Percentiles rank a stretch among this genome's conserved stretches.
phyloP scores from a whole-genome alignment of 2,888 invertebrate genomes.

The Argyresthia albistria region DNA sequence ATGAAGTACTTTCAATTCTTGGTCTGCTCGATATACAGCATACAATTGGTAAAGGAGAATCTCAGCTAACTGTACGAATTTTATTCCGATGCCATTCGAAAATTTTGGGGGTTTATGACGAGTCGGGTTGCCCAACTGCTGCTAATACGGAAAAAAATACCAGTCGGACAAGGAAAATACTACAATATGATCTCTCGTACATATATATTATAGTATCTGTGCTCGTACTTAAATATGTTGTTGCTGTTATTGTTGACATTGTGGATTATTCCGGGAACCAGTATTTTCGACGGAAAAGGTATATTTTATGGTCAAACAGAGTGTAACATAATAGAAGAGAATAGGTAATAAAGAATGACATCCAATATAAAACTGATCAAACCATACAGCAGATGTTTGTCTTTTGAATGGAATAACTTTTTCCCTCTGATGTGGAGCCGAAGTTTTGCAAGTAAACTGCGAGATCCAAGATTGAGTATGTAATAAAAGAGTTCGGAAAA shows the following conservation, averaged over 20 bases:
- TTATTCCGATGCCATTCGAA: slow-evolving; percentile 32
- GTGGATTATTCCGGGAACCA: no score
- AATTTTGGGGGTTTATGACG: slow-evolving; percentile 40
- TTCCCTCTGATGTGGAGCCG: slow-evolving; percentile 7
- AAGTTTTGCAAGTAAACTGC: slow-evolving; percentile 1
- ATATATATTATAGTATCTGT: no score
- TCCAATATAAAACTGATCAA: no score
- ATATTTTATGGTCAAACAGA: background rate
- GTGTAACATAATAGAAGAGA: background rate
- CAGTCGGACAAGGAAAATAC: no score
- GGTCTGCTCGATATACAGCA: no score
- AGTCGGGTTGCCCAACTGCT: background rate
- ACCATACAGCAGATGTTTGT: slow-evolving; percentile 18
- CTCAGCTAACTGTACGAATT: slow-evolving; percentile 12
- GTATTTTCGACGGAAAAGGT: no score
- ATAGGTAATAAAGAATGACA: background rate
- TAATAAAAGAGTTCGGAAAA: no score
- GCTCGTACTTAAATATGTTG: no score
- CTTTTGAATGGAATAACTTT: slow-evolving; percentile 24
- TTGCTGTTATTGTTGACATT: no score
- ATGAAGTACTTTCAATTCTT: no score
- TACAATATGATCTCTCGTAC: no score
- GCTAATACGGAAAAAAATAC: background rate
- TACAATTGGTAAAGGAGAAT: no score
- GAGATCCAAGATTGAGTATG: background rate